Evolutionary conservation across 2,797 vertebrate genomes (phyloP).

Genomic region (Acestrorhynchus altus): DNA sequence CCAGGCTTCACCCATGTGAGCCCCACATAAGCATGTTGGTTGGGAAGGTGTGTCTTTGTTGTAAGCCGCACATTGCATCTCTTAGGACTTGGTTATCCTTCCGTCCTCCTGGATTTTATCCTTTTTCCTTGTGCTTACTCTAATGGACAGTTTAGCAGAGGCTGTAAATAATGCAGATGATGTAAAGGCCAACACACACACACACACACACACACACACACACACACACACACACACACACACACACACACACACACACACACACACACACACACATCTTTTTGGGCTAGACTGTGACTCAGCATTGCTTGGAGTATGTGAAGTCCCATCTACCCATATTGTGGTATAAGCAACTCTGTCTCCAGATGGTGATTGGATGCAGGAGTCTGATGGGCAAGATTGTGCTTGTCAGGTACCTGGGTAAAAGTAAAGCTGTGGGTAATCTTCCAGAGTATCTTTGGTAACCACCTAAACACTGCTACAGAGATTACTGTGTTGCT

Average conservation of each 20-base stretch:
- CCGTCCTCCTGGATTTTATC: neutral
- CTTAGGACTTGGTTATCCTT: neutral
- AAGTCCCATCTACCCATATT: neutral
- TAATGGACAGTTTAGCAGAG: neutral
- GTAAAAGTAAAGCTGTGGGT: conserved; percentile 1
- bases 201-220: neutral
- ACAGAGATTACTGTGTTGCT: conserved; percentile 28
- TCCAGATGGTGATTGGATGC: conserved; percentile 12
- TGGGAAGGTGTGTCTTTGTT: neutral
- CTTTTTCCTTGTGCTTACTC: neutral
- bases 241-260: neutral
- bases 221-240: neutral
- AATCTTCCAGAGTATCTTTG: conserved; percentile 6
- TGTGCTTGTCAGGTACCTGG: neutral
- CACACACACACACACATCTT: neutral
- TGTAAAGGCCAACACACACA: neutral
- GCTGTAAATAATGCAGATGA: conserved; percentile 28
- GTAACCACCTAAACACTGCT: conserved; percentile 20
- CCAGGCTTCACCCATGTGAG: too few relatives aligned
- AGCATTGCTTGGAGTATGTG: neutral
- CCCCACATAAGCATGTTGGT: too few relatives aligned
- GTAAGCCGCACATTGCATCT: neutral
- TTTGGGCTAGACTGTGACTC: neutral
- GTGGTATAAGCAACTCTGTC: neutral
- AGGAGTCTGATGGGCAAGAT: conserved; percentile 12